These are phyloP conservation scores for Himalopsyche kuldschensis DNA, from an alignment of 2,888 invertebrate genomes.

Conservation along the genomic window DNA sequence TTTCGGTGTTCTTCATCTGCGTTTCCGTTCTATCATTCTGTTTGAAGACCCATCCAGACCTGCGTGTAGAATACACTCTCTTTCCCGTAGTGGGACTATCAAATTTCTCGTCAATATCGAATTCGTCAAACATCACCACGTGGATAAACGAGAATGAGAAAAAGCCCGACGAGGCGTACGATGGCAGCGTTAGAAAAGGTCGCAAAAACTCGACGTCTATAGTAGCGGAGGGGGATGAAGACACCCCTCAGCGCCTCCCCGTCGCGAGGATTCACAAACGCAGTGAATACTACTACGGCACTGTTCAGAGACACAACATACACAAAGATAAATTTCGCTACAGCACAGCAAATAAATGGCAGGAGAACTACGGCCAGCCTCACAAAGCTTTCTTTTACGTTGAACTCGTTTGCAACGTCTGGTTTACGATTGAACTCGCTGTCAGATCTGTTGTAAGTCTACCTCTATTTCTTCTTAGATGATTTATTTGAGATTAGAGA, in stretches of 20 bases:
- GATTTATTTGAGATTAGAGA: not conserved
- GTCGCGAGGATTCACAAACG: conserved; percentile 25
- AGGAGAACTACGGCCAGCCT: conserved; percentile 54
- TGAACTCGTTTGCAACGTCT: conserved; percentile 90
- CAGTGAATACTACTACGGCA: conserved; percentile 26
- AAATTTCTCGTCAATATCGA: conserved; percentile 27
- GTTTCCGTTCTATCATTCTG: conserved; percentile 95
- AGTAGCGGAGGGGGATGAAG: not conserved
- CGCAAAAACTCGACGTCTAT: conserved; percentile 1
- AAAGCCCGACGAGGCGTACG: conserved; percentile 11
- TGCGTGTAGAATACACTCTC: conserved; percentile 63
- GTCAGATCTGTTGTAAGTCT: conserved; percentile 82
- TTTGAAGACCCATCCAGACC: conserved; percentile 91
- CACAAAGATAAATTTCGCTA: conserved; percentile 11
- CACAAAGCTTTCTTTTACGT: conserved; percentile 86
- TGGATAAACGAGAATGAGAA: conserved; percentile 40
- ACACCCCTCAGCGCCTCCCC: not conserved
- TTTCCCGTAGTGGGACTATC: conserved; percentile 21
- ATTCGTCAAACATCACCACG: conserved; percentile 38
- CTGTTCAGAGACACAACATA: conserved; percentile 1
- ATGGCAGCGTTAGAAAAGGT: not conserved
- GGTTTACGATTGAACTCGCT: conserved; percentile 93
- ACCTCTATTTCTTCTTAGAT: not conserved
- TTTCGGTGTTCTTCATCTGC: conserved; percentile 95
- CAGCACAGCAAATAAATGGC: conserved; percentile 25